A percentile compares a stretch with the other conserved stretches of the same genome.
These are phyloP conservation scores for Coenonympha glycerion DNA, from an alignment of 2,888 invertebrate species.

Conservation along the genomic window DNA sequence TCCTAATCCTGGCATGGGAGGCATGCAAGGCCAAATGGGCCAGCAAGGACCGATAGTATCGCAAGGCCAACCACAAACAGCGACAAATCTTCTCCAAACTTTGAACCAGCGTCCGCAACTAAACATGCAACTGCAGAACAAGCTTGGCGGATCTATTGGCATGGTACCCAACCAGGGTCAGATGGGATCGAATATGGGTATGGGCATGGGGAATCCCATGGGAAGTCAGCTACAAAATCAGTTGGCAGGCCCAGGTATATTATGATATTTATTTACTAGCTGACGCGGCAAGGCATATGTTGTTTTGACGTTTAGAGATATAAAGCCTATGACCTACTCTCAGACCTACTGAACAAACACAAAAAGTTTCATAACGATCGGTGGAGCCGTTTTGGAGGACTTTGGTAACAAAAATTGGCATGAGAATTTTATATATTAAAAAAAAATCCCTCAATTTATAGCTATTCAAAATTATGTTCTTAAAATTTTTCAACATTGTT, in stretches of 20 bases:
- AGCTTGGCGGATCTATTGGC: constrained; percentile 73
- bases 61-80: constrained; percentile 74
- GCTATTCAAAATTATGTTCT: too few species aligned
- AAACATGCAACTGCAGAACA: constrained; percentile 77
- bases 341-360: too few species aligned
- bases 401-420: too few species aligned
- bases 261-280: too few species aligned
- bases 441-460: too few species aligned
- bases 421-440: too few species aligned
- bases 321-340: too few species aligned
- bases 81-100: constrained; percentile 83
- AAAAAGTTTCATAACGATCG: too few species aligned
- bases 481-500: too few species aligned
- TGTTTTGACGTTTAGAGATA: too few species aligned
- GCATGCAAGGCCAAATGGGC: constrained; percentile 64
- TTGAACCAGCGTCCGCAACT: constrained; percentile 81
- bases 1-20: constrained; percentile 55
- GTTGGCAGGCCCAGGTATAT: constrained; percentile 51
- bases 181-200: constrained; percentile 71
- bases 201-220: constrained; percentile 68
- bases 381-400: too few species aligned
- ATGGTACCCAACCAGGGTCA: constrained; percentile 74
- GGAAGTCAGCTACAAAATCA: constrained; percentile 66
- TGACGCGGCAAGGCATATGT: too few species aligned
- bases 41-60: constrained; percentile 66